Conservation (phyloP, 2,797 vertebrate species). For the Acipenser transmontanus region DNA sequence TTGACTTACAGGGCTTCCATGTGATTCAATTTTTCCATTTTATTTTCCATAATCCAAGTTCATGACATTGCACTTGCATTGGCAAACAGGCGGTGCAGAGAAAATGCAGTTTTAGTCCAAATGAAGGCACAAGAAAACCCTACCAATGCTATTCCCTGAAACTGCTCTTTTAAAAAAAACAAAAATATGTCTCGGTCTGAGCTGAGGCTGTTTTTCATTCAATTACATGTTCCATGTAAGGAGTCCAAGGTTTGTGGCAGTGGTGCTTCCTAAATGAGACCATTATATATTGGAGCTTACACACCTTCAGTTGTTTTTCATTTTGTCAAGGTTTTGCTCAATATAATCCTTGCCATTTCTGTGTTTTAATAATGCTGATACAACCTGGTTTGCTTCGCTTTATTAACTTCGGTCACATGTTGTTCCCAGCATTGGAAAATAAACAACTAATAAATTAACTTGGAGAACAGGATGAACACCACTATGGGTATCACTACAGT, state of each 20-base stretch:
- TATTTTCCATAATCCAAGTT: constrained; percentile 44
- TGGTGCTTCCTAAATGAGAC: constrained; percentile 18
- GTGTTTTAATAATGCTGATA: too few species aligned
- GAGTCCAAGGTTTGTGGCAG: constrained; percentile 49
- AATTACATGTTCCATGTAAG: constrained; percentile 58
- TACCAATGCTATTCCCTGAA: constrained; percentile 28
- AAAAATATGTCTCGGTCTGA: constrained; percentile 51
- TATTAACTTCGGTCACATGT: too few species aligned
- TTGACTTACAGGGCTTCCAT: constrained; percentile 4
- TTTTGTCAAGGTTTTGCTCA: neutral
- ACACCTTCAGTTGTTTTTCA: constrained; percentile 7
- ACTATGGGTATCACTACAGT: too few species aligned
- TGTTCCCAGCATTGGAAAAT: too few species aligned
- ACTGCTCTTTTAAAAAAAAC: constrained; percentile 36
- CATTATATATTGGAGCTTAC: constrained; percentile 1
- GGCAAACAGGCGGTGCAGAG: constrained; percentile 33
- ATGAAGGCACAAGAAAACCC: constrained; percentile 38
- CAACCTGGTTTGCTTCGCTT: too few species aligned
- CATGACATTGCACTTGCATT: constrained; percentile 51
- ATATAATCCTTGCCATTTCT: too few species aligned
- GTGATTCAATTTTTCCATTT: constrained; percentile 21
- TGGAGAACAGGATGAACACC: too few species aligned
- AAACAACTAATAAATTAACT: too few species aligned
- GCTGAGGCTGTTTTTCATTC: constrained; percentile 56
- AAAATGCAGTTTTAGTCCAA: constrained; percentile 36